Conservation (phyloP, 2,113 vertebrate genomes). For the Daphoenositta chrysoptera region DNA sequence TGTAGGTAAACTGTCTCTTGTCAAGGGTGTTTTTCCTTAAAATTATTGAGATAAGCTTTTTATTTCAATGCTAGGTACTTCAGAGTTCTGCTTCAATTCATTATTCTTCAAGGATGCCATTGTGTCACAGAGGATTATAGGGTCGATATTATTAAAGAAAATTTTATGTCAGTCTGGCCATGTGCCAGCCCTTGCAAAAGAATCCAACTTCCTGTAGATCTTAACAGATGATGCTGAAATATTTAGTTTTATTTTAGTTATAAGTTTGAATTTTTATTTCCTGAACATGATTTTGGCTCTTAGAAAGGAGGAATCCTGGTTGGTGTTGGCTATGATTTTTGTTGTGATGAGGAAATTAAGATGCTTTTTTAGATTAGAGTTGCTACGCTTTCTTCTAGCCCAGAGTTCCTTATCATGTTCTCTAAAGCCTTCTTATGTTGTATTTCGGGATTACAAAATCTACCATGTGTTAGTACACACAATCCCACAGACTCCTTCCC, state of each 20-base stretch:
- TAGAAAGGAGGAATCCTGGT: background rate
- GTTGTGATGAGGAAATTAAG: background rate
- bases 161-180: background rate
- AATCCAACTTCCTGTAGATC: background rate
- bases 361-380: background rate
- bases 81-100: background rate
- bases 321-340: background rate
- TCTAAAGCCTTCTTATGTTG: background rate
- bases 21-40: background rate
- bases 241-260: background rate
- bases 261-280: background rate
- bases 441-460: background rate
- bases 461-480: background rate
- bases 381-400: background rate
- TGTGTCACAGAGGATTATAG: background rate
- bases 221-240: background rate
- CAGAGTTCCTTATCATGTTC: background rate
- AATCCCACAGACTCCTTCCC: background rate
- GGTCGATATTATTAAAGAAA: background rate
- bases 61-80: background rate
- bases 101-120: background rate
- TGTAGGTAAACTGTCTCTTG: background rate
- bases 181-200: background rate
- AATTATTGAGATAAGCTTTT: background rate
- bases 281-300: background rate